Percentiles rank a stretch among this genome's conserved stretches.
Conservation (phyloP, 2,113 vertebrate species). For the Brachyistius frenatus region DNA sequence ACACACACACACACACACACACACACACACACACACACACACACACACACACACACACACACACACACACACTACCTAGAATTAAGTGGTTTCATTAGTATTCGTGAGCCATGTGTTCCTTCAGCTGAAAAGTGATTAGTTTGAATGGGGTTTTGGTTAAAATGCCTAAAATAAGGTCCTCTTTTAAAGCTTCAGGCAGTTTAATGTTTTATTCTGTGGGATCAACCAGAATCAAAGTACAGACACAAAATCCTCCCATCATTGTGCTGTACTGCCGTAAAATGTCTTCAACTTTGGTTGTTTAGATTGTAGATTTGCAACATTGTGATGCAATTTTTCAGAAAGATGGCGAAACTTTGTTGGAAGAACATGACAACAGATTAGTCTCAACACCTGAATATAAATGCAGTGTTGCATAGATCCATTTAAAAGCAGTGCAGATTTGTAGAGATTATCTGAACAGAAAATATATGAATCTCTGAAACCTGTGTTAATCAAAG, state of each 20-base stretch:
- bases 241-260: too few species aligned
- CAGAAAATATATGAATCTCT: neutral
- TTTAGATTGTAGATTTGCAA: too few species aligned
- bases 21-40: neutral
- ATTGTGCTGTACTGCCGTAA: too few species aligned
- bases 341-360: neutral
- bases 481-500: neutral
- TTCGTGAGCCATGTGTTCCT: slow-evolving; percentile 22
- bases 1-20: neutral
- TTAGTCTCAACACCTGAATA: slow-evolving; percentile 3
- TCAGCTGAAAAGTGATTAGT: slow-evolving; percentile 44
- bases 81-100: slow-evolving; percentile 48
- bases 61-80: slow-evolving; percentile 4
- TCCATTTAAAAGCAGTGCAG: neutral
- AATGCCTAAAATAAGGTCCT: slow-evolving; percentile 42
- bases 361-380: neutral
- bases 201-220: slow-evolving; percentile 27
- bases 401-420: neutral
- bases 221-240: neutral
- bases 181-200: slow-evolving; percentile 27
- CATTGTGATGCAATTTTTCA: neutral
- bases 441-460: neutral
- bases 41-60: neutral
- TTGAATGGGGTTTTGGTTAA: slow-evolving; percentile 35
- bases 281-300: too few species aligned